These are phyloP conservation scores for Megaceryle torquata DNA, from an alignment of 2,113 vertebrate species.

Conservation along the genomic window DNA sequence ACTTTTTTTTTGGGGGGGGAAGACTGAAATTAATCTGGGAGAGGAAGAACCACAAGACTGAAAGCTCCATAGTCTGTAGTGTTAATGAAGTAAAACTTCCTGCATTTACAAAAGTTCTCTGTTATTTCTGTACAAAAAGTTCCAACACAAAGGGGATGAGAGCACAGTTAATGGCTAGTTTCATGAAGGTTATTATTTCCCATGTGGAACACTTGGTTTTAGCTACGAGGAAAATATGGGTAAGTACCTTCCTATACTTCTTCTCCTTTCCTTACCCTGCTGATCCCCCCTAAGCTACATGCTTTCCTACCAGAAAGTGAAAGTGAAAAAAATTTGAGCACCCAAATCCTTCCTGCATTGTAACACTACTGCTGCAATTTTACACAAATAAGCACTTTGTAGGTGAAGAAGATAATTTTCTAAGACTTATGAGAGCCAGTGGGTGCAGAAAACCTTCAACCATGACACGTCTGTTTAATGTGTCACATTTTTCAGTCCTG, in stretches of 20 bases:
- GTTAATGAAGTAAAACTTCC: neutral
- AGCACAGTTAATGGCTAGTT: neutral
- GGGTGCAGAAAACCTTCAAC: neutral
- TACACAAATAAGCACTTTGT: neutral
- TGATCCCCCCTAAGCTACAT: neutral
- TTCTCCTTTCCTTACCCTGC: neutral
- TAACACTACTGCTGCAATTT: neutral
- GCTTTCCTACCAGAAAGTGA: neutral
- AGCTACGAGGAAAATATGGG: neutral
- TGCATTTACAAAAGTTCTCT: neutral
- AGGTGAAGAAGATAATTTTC: neutral
- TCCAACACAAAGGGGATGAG: neutral
- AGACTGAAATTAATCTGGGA: neutral
- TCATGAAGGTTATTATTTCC: neutral
- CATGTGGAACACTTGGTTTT: neutral
- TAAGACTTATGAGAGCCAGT: neutral
- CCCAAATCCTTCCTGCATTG: neutral
- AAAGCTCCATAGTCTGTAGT: neutral
- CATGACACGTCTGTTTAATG: neutral
- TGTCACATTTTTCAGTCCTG: neutral
- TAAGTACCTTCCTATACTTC: neutral
- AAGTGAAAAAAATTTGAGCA: neutral
- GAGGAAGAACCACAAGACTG: neutral
- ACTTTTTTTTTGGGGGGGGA: neutral
- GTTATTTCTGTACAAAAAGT: neutral